Evolutionary conservation across 2,888 invertebrate species (phyloP).

Genomic region (Diachrysia chrysitis): DNA sequence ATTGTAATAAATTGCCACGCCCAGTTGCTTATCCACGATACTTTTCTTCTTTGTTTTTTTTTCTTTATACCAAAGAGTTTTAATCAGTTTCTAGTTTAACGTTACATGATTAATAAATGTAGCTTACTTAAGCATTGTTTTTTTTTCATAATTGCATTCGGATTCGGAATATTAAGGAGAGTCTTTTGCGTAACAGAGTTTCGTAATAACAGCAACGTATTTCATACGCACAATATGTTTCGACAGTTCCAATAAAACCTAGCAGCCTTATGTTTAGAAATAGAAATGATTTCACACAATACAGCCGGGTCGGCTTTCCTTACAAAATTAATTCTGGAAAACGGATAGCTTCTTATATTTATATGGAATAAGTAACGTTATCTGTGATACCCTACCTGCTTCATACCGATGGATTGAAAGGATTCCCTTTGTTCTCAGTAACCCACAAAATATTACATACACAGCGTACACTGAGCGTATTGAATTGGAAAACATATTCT

Average conservation of each 20-base stretch:
- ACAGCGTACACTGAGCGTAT: slow-evolving; percentile 57
- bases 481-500: slow-evolving; percentile 69
- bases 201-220: not conserved
- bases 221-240: slow-evolving; percentile 24
- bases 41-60: not conserved
- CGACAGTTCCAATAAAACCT: slow-evolving; percentile 21
- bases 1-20: slow-evolving; percentile 8
- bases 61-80: not conserved
- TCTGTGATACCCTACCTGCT: slow-evolving; percentile 40
- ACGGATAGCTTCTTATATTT: slow-evolving; percentile 47
- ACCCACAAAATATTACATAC: slow-evolving; percentile 62
- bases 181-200: not conserved
- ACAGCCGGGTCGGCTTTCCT: slow-evolving; percentile 23
- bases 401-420: slow-evolving; percentile 54
- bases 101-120: too few relatives aligned
- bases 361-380: slow-evolving; percentile 49
- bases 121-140: too few relatives aligned
- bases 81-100: not conserved
- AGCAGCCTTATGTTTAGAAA: slow-evolving; percentile 17
- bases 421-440: slow-evolving; percentile 60
- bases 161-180: too few relatives aligned
- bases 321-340: slow-evolving; percentile 53
- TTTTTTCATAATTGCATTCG: too few relatives aligned
- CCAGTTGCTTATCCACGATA: slow-evolving; percentile 4
- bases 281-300: slow-evolving; percentile 41